Evolutionary conservation across 2,113 vertebrate genomes (phyloP).

Genomic region (Syngnathus floridae): DNA sequence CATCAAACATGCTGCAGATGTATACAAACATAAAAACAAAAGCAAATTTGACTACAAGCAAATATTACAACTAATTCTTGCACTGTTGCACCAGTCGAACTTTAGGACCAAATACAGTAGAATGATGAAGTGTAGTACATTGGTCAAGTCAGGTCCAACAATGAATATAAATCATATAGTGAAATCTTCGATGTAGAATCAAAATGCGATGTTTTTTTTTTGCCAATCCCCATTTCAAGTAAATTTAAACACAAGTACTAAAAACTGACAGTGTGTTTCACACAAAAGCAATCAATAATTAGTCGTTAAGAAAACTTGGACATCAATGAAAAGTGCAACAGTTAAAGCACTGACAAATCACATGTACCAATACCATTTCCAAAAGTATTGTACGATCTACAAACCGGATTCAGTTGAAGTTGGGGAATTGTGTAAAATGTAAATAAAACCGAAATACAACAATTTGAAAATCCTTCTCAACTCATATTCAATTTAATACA

Average conservation of each 20-base stretch:
- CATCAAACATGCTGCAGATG: not conserved
- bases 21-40: not conserved
- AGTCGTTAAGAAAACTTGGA: too few relatives aligned
- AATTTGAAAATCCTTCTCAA: too few relatives aligned
- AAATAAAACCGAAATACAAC: too few relatives aligned
- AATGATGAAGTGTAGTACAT: not conserved
- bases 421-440: too few relatives aligned
- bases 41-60: not conserved
- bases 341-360: too few relatives aligned
- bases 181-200: not conserved
- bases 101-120: not conserved
- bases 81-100: not conserved
- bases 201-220: not conserved
- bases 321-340: too few relatives aligned
- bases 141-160: not conserved
- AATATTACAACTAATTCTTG: not conserved
- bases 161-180: not conserved
- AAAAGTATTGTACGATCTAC: too few relatives aligned
- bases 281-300: too few relatives aligned
- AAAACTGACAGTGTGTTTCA: not conserved
- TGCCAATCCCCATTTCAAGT: not conserved
- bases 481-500: too few relatives aligned
- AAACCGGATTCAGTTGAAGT: too few relatives aligned
- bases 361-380: too few relatives aligned
- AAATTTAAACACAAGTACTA: not conserved